Percentiles rank a stretch among this genome's conserved stretches.
These are phyloP conservation scores for Phalacrocorax carbo DNA, from an alignment of 2,113 vertebrate genomes.

Conservation along the genomic window DNA sequence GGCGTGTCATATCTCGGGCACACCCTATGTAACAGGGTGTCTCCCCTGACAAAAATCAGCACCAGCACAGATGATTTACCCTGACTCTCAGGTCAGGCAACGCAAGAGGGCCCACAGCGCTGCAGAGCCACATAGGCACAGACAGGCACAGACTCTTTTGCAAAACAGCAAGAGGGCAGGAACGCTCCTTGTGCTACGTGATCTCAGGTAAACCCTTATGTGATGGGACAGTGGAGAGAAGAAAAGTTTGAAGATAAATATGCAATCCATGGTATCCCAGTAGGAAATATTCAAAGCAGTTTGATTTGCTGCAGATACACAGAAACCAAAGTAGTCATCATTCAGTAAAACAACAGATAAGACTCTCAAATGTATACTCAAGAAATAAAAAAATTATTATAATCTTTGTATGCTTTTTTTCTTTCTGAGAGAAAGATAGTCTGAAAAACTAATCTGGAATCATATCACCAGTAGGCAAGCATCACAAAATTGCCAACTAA, in stretches of 20 bases:
- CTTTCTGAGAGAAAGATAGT: neutral
- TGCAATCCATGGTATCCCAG: neutral
- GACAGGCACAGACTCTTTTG: neutral
- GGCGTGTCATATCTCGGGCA: rapidly evolving
- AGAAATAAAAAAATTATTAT: neutral
- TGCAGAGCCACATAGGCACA: neutral
- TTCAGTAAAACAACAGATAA: neutral
- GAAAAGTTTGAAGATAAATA: neutral
- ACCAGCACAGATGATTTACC: neutral
- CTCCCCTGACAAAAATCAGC: neutral
- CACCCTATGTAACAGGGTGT: no score
- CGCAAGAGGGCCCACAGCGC: rapidly evolving
- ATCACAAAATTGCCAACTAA: neutral
- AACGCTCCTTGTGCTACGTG: rapidly evolving
- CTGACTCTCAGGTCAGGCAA: no score
- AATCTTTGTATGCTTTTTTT: neutral
- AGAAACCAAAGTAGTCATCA: neutral
- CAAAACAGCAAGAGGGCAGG: neutral
- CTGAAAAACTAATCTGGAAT: neutral
- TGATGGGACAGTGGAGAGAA: neutral
- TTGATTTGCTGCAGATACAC: neutral
- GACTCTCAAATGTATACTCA: neutral
- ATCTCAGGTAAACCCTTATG: neutral
- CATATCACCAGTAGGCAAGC: neutral
- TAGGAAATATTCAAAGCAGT: neutral